phyloP scores from a whole-genome alignment of 1,140 invertebrate genomes.

The Cyrtorhinus lividipennis region DNA sequence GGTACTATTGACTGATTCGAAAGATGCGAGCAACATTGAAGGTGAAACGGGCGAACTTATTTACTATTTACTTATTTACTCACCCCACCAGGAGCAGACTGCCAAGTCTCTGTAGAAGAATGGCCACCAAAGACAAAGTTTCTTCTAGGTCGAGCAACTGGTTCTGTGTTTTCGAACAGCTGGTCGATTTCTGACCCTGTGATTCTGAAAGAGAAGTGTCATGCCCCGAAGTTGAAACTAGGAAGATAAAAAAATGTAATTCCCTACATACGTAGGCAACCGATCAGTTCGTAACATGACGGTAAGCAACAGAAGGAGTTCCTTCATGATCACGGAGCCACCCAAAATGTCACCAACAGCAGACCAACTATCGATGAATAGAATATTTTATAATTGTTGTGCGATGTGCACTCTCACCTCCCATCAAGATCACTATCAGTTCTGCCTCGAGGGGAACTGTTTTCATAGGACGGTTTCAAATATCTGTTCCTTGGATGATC shows the following conservation, averaged over 20 bases:
- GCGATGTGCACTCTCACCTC: background rate
- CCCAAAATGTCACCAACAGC: background rate
- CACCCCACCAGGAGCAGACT: background rate
- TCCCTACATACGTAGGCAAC: background rate
- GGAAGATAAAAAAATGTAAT: background rate
- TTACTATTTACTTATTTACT: background rate
- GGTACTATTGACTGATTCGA: background rate
- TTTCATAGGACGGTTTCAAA: background rate
- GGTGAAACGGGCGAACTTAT: background rate
- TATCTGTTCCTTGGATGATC: background rate
- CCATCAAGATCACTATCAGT: background rate
- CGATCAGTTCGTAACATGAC: background rate
- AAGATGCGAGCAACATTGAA: background rate
- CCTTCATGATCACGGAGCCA: background rate
- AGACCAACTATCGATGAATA: background rate
- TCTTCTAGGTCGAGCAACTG: background rate
- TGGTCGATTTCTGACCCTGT: background rate
- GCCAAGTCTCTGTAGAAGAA: background rate
- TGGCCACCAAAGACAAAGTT: background rate
- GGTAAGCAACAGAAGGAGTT: background rate
- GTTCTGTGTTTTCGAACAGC: background rate
- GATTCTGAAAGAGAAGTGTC: background rate
- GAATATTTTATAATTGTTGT: background rate
- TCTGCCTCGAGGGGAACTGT: background rate
- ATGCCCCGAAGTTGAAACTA: background rate